Conservation (phyloP, 2,888 invertebrate species). For the Vanessa cardui region DNA sequence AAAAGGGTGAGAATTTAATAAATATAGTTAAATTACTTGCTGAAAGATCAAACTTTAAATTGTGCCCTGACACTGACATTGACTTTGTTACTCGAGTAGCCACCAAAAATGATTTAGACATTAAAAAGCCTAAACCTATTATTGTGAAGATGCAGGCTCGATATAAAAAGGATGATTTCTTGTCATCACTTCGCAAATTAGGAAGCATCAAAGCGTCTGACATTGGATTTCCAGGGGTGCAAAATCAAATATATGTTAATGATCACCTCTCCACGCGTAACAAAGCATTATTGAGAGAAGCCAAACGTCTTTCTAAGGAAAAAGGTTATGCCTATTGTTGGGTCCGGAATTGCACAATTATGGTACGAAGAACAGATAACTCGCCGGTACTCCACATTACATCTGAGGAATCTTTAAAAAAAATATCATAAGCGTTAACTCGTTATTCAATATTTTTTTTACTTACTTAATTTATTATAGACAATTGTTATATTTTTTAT, state of each 20-base stretch:
- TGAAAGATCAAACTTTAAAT: neutral
- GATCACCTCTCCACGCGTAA: conserved; percentile 16
- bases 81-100: conserved; percentile 19
- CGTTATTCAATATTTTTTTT: conserved; percentile 5
- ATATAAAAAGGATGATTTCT: conserved; percentile 18
- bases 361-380: conserved; percentile 20
- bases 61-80: conserved; percentile 7
- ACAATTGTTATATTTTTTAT: conserved; percentile 9
- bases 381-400: conserved; percentile 13
- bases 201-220: conserved; percentile 9
- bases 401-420: conserved; percentile 21
- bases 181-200: conserved; percentile 13
- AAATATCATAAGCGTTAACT: conserved; percentile 16
- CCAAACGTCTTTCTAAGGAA: conserved; percentile 14
- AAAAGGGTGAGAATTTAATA: conserved; percentile 12
- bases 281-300: conserved; percentile 13
- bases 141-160: conserved; percentile 19
- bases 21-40: conserved; percentile 6
- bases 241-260: conserved; percentile 17
- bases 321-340: conserved; percentile 12
- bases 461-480: conserved; percentile 11
- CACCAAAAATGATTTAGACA: conserved; percentile 10
- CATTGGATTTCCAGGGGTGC: conserved; percentile 12
- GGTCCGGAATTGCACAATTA: conserved; percentile 21
- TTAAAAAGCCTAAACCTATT: conserved; percentile 13